Base-by-base conservation (phyloP, 2,888 invertebrate genomes). In the Lomographa bimaculata region DNA sequence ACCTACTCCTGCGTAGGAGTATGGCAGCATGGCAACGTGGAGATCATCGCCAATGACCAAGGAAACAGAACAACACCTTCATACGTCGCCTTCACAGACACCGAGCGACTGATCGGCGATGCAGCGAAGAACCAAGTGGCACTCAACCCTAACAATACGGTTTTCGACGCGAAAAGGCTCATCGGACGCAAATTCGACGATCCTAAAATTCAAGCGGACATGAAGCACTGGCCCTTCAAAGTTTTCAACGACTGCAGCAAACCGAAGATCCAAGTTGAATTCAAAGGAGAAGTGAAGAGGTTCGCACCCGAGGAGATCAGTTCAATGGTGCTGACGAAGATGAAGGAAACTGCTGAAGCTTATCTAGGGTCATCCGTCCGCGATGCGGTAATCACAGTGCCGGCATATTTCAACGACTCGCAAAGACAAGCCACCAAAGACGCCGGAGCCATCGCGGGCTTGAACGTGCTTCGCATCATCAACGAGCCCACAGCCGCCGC, bases 201-300 rank as follows among this genome's bases (percentile, higher is more conserved):
- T 64, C 71, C 89, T 0, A 92, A 93, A 58, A 94, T 95, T 19
- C 94, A 95, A 65, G 90, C 90, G 16, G 96, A 96, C 72, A 93
- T 95, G 90, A 94, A 94, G 63, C 93, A 94, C 59, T 96, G 96
- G 96, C 95, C 96, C 1, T 96, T 97, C 79, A 91, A 91, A 56
- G 93, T 95, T 3, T 69, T 93, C 45, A 92, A 76, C 57, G 93
- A 93, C 33, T 74, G 82, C 27, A 90, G 92, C 21, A 94, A 93
- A 59, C 93, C 93, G 1, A 93, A 93, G 68, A 92, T 94, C 34
- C 90, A 91, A 63, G 91, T 93, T 0, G 91, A 93, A 54, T 92
- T 91, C 74, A 93, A 92, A 53, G 92, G 92, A 0, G 92, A 92
- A 64, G 58, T 54, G 16, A 94, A 93, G 66, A 80, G 72, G 44